These are phyloP conservation scores for Antennarius striatus DNA, from an alignment of 2,113 vertebrate species.

Conservation along the genomic window DNA sequence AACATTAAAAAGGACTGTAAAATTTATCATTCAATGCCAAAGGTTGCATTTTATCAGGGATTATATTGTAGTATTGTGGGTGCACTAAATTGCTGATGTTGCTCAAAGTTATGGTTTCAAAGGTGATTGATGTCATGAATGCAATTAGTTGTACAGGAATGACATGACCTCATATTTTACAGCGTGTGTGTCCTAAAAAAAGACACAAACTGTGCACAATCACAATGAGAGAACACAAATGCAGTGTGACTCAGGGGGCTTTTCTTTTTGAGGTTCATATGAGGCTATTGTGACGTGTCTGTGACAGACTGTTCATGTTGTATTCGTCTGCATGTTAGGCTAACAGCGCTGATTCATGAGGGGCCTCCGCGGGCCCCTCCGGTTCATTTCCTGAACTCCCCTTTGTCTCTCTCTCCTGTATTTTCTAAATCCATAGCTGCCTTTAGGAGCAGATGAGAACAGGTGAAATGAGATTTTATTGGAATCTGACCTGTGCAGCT, in stretches of 20 bases:
- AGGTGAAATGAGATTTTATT: constrained; percentile 61
- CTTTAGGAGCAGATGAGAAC: constrained; percentile 23
- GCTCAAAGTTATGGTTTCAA: not conserved
- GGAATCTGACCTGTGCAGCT: constrained; percentile 55
- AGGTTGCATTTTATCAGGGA: too few species aligned
- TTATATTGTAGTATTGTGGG: not conserved
- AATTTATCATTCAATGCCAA: too few species aligned
- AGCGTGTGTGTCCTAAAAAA: constrained; percentile 7
- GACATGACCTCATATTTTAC: not conserved
- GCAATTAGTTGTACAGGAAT: not conserved
- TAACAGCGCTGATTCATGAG: constrained; percentile 46
- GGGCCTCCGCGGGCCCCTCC: constrained; percentile 14
- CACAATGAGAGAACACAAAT: constrained; percentile 26
- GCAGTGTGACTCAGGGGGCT: constrained; percentile 58
- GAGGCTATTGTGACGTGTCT: not conserved
- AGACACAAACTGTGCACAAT: constrained; percentile 5
- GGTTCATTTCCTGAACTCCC: constrained; percentile 36
- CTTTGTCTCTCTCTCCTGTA: constrained; percentile 3
- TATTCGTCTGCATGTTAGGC: constrained; percentile 2
- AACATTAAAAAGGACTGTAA: too few species aligned
- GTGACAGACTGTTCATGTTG: not conserved
- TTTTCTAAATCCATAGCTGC: constrained; percentile 7
- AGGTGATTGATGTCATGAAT: not conserved
- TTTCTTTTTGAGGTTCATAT: constrained; percentile 5
- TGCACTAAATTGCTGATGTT: not conserved